Conservation (phyloP, 2,113 vertebrate genomes). For the Albula glossodonta region DNA sequence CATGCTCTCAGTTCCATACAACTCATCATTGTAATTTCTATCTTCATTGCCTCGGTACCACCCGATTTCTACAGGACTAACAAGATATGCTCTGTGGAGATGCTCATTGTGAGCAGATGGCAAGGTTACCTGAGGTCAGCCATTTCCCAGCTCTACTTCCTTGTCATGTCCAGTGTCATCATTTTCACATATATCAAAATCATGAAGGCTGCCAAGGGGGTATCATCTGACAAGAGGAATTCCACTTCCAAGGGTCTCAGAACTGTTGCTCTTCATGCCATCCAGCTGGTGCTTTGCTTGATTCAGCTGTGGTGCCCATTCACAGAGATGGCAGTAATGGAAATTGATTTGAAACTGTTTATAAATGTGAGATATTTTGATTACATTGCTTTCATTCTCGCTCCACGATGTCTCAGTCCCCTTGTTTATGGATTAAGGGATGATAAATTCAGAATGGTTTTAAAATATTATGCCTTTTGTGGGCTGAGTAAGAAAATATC, state of each 20-base stretch:
- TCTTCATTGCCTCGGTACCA: conserved; percentile 6
- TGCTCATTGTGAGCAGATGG: not conserved
- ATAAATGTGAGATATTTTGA: conserved; percentile 25
- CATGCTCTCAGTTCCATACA: conserved; percentile 5
- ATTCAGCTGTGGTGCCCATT: conserved; percentile 11
- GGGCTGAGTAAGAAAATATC: conserved; percentile 12
- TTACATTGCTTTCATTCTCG: conserved; percentile 44
- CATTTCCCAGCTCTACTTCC: conserved; percentile 22
- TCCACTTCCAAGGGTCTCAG: conserved; percentile 32
- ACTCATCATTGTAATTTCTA: not conserved
- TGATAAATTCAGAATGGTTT: conserved; percentile 29
- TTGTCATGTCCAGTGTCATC: conserved; percentile 25
- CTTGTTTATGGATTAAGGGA: conserved; percentile 60
- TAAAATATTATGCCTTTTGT: conserved; percentile 34
- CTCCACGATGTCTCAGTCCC: conserved; percentile 50
- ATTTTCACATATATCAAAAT: conserved; percentile 30
- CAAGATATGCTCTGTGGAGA: conserved; percentile 18
- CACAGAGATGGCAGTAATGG: conserved; percentile 9
- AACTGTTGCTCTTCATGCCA: conserved; percentile 42
- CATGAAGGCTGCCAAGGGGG: conserved; percentile 21
- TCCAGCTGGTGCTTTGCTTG: not conserved
- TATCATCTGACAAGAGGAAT: conserved; percentile 5
- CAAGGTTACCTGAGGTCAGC: conserved; percentile 8
- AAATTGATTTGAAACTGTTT: not conserved
- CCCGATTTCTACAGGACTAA: not conserved